phyloP scores from a whole-genome alignment of 2,113 vertebrate genomes.

The Tinamus guttatus region DNA sequence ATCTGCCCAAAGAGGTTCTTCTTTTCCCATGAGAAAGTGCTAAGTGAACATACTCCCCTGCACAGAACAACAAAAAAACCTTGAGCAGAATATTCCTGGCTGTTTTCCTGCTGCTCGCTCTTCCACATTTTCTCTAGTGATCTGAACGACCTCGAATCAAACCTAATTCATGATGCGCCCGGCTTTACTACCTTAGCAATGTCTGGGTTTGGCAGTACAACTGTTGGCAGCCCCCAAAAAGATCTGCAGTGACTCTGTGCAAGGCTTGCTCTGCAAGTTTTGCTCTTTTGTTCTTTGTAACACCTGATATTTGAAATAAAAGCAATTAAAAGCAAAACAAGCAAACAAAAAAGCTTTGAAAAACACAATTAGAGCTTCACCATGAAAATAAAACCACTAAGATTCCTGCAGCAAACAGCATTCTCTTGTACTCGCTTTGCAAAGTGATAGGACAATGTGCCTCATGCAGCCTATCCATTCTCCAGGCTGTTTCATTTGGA shows the following conservation, averaged over 20 bases:
- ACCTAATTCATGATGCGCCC: neutral
- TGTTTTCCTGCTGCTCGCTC: neutral
- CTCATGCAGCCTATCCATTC: neutral
- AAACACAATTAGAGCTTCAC: neutral
- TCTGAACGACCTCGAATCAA: neutral
- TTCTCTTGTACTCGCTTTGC: neutral
- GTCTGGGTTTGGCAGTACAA: neutral
- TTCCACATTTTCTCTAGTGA: neutral
- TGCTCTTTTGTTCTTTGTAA: neutral
- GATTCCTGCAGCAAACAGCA: neutral
- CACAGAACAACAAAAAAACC: neutral
- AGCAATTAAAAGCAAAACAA: neutral
- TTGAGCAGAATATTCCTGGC: neutral
- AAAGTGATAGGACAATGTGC: neutral
- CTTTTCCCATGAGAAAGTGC: conserved; percentile 14
- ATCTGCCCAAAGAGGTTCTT: conserved; percentile 1
- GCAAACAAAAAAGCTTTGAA: no score
- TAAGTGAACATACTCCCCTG: neutral
- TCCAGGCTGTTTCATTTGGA: neutral
- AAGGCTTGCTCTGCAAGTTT: neutral
- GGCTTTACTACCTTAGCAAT: neutral
- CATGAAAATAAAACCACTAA: neutral
- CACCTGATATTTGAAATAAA: neutral
- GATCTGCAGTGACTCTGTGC: neutral
- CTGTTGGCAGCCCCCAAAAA: neutral